phyloP scores from a whole-genome alignment of 2,797 vertebrate genomes.

The Micropoecilia bifurca region DNA sequence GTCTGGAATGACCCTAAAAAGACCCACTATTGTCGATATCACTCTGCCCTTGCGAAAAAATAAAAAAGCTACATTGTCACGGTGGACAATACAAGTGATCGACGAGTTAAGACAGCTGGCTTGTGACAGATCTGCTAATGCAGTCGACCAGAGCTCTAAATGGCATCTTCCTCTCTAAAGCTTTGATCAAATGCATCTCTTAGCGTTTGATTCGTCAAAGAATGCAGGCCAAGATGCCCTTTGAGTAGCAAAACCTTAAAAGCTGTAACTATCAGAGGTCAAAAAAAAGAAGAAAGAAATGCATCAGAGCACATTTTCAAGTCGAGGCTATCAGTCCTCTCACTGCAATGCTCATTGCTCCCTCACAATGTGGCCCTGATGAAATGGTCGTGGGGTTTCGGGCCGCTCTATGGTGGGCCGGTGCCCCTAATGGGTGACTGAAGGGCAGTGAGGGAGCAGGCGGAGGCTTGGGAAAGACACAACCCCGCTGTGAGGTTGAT shows the following conservation, averaged over 20 bases:
- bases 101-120: constrained; percentile 57
- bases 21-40: constrained; percentile 49
- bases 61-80: constrained; percentile 59
- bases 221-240: constrained; percentile 73
- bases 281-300: constrained; percentile 52
- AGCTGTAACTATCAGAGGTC: constrained; percentile 73
- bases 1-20: constrained; percentile 69
- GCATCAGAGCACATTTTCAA: constrained; percentile 75
- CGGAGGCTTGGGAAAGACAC: constrained; percentile 67
- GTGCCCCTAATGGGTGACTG: constrained; percentile 72
- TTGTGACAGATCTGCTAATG: constrained; percentile 64
- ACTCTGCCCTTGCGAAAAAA: constrained; percentile 52
- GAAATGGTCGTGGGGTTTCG: constrained; percentile 77
- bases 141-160: constrained; percentile 71
- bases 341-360: constrained; percentile 68
- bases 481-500: constrained; percentile 82
- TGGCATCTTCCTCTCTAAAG: constrained; percentile 70
- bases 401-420: constrained; percentile 71
- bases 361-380: constrained; percentile 84
- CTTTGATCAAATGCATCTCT: constrained; percentile 74
- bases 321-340: constrained; percentile 69
- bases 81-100: constrained; percentile 57
- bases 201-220: constrained; percentile 73
- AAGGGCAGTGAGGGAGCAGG: constrained; percentile 64
- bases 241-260: constrained; percentile 73